A percentile compares a stretch with the other conserved stretches of the same genome.
Conservation (phyloP, 1,140 invertebrate genomes). For the Sesamia nonagrioides region DNA sequence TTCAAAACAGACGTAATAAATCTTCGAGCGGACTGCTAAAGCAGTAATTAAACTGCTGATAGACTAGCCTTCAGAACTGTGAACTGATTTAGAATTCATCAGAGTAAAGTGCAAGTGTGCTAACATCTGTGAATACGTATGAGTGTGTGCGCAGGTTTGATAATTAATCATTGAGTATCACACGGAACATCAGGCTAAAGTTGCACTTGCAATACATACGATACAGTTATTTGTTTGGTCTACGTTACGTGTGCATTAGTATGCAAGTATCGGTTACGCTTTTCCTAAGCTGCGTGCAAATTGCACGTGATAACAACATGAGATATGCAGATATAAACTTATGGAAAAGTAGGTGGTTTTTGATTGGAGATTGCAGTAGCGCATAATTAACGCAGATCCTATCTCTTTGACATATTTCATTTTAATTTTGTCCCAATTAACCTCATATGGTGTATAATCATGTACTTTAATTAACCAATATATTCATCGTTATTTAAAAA, state of each 20-base stretch:
- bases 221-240: slow-evolving; percentile 19
- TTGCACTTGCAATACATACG: neutral
- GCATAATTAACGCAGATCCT: slow-evolving; percentile 12
- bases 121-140: slow-evolving; percentile 20
- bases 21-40: slow-evolving; percentile 60
- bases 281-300: slow-evolving; percentile 20
- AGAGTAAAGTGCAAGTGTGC: slow-evolving; percentile 49
- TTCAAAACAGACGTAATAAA: slow-evolving; percentile 69
- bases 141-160: slow-evolving; percentile 25
- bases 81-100: slow-evolving; percentile 51
- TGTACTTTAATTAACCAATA: neutral
- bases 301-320: slow-evolving; percentile 11
- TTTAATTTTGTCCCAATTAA: slow-evolving; percentile 9
- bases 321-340: slow-evolving; percentile 7
- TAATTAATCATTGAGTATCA: slow-evolving; percentile 21
- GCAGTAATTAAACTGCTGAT: slow-evolving; percentile 59
- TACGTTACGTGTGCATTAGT: slow-evolving; percentile 11
- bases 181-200: neutral
- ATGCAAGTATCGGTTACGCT: slow-evolving; percentile 28
- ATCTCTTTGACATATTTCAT: neutral
- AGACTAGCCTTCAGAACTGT: slow-evolving; percentile 43
- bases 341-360: slow-evolving; percentile 29
- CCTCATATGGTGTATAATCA: neutral
- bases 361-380: slow-evolving; percentile 16
- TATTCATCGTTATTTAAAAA: neutral